phyloP scores from a whole-genome alignment of 2,888 invertebrate genomes.

The Drosophila setosimentum region DNA sequence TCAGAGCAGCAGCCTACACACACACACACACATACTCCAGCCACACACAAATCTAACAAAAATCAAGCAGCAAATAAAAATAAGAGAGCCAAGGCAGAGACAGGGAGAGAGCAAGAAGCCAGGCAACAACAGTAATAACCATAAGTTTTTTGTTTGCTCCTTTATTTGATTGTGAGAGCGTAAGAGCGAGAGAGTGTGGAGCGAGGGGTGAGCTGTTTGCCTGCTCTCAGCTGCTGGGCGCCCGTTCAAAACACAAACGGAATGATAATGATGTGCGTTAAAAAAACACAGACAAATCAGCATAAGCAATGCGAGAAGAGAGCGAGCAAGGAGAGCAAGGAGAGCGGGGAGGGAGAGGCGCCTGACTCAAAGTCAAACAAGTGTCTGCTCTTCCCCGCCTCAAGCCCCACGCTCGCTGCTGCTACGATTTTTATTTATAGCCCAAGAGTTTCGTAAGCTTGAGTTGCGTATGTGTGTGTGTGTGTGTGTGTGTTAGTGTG shows the following conservation, averaged over 20 bases:
- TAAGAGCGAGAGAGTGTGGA: not conserved
- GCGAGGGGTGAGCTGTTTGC: constrained; percentile 18
- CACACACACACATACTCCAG: not conserved
- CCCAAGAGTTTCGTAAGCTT: constrained; percentile 28
- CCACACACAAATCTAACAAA: constrained; percentile 39
- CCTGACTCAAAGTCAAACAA: constrained; percentile 74
- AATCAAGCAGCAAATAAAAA: constrained; percentile 32
- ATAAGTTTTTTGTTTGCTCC: constrained; percentile 56
- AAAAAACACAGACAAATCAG: constrained; percentile 61
- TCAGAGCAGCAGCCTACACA: constrained; percentile 33
- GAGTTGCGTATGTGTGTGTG: constrained; percentile 9
- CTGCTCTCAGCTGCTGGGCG: constrained; percentile 62
- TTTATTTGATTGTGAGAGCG: constrained; percentile 23
- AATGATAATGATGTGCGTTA: constrained; percentile 83
- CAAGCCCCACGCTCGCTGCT: not conserved
- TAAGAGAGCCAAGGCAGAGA: constrained; percentile 19
- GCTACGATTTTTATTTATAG: constrained; percentile 67
- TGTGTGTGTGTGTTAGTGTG: constrained; percentile 25
- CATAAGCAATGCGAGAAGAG: constrained; percentile 16
- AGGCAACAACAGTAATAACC: constrained; percentile 52
- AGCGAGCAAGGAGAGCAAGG: not conserved
- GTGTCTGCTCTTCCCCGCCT: constrained; percentile 51
- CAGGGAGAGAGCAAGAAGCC: constrained; percentile 26
- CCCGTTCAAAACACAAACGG: constrained; percentile 82
- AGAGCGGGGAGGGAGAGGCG: constrained; percentile 11